These are phyloP conservation scores for Antheraea yamamai DNA, from an alignment of 2,888 invertebrate species.

Conservation along the genomic window DNA sequence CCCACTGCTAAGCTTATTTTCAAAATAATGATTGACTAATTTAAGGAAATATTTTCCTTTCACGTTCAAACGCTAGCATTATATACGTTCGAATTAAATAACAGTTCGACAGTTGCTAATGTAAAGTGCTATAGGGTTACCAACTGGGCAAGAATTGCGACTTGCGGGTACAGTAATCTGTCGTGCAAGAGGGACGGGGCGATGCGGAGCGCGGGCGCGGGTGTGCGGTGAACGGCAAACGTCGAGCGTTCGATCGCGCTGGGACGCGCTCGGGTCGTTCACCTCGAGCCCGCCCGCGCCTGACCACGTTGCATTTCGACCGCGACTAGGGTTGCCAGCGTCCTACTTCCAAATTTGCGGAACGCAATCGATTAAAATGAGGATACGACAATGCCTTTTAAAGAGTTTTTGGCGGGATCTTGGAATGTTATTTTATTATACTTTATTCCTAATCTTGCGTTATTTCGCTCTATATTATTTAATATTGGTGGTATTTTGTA, in stretches of 20 bases:
- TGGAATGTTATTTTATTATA: no score
- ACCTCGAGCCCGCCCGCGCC: slow-evolving; percentile 56
- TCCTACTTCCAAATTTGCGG: not conserved
- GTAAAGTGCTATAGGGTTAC: slow-evolving; percentile 1
- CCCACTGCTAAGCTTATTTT: not conserved
- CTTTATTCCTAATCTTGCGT: no score
- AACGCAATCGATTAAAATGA: not conserved
- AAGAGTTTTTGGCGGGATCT: no score
- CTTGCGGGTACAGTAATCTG: slow-evolving; percentile 46
- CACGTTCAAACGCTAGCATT: not conserved
- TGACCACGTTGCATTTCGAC: slow-evolving; percentile 54
- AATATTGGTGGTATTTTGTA: no score
- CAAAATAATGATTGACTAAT: not conserved
- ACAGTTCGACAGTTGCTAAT: not conserved
- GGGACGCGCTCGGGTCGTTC: slow-evolving; percentile 75
- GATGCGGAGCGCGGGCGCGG: slow-evolving; percentile 30
- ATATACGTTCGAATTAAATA: not conserved
- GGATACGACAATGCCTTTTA: not conserved
- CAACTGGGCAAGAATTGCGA: slow-evolving; percentile 19
- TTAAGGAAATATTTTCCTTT: not conserved
- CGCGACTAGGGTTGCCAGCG: slow-evolving; percentile 15
- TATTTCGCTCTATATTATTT: no score
- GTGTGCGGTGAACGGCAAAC: slow-evolving; percentile 39
- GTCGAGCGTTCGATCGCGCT: slow-evolving; percentile 52
- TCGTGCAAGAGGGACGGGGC: slow-evolving; percentile 45